Percentiles rank a stretch among this genome's conserved stretches.
Conservation (phyloP, 2,888 invertebrate genomes). For the Noctua janthe region DNA sequence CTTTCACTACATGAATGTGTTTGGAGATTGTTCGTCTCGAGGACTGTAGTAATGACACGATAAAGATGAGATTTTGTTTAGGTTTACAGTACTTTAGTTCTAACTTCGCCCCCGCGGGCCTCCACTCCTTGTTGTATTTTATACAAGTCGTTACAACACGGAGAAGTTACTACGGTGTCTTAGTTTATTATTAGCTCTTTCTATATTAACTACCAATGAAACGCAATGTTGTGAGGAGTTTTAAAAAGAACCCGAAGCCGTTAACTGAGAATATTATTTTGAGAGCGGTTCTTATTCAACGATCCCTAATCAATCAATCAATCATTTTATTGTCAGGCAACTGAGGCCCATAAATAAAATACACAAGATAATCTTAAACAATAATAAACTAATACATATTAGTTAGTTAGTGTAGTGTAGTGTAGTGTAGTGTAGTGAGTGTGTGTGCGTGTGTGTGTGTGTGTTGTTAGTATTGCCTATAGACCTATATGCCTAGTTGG, state of each 20-base stretch:
- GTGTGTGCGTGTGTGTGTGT: no score
- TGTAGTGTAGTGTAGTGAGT: no score
- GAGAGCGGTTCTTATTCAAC: background rate
- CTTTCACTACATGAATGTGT: background rate
- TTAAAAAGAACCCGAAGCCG: background rate
- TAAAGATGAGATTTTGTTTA: slow-evolving; percentile 21
- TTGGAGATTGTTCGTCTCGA: background rate
- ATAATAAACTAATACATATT: no score
- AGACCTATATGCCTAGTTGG: no score
- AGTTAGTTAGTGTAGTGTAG: no score
- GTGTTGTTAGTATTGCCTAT: no score
- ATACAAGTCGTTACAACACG: slow-evolving; percentile 22
- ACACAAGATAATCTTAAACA: no score
- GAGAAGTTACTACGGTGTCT: background rate
- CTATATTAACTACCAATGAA: slow-evolving; percentile 6
- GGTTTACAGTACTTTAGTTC: slow-evolving; percentile 8
- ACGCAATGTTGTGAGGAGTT: background rate
- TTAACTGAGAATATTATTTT: background rate
- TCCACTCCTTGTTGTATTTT: slow-evolving; percentile 22
- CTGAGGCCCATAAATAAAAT: no score
- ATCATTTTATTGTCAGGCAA: no score
- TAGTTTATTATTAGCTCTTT: slow-evolving; percentile 19
- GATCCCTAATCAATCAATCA: no score
- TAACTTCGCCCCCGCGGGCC: background rate
- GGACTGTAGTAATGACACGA: background rate